Percentiles rank a stretch among this genome's conserved stretches.
Conservation (phyloP, 1,140 invertebrate species). For the Solenopsis invicta region DNA sequence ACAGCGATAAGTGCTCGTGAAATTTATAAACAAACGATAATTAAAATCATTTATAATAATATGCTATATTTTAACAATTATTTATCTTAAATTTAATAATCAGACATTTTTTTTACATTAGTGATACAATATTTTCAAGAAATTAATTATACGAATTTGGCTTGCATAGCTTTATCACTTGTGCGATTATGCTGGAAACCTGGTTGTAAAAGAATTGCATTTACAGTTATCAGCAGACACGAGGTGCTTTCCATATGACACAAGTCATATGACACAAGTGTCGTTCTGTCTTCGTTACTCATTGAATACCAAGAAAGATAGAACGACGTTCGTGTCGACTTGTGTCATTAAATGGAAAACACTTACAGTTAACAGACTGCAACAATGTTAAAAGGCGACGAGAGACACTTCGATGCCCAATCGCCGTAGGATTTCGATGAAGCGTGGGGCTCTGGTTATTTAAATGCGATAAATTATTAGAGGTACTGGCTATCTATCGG, state of each 20-base stretch:
- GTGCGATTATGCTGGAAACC: background rate
- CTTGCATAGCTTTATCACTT: slow-evolving; percentile 22
- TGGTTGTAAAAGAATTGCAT: slow-evolving; percentile 10
- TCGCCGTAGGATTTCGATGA: slow-evolving; percentile 68
- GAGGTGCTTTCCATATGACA: no score
- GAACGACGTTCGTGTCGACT: no score
- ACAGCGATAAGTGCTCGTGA: background rate
- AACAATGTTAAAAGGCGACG: slow-evolving; percentile 24
- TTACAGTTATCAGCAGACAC: slow-evolving; percentile 23
- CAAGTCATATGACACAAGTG: no score
- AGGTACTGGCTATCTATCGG: slow-evolving; percentile 34
- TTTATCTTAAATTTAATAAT: background rate
- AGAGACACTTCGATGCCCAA: slow-evolving; percentile 7
- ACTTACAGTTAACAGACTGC: background rate
- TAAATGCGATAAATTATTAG: slow-evolving; percentile 51
- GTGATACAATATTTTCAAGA: background rate
- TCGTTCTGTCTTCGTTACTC: no score
- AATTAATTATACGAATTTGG: background rate
- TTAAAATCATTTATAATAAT: background rate
- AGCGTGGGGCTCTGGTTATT: slow-evolving; percentile 25
- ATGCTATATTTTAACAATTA: background rate
- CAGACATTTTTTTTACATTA: background rate
- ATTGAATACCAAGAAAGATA: no score
- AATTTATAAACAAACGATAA: background rate
- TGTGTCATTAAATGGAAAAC: no score